A percentile compares a stretch with the other conserved stretches of the same genome.
Evolutionary conservation across 2,797 vertebrate species (phyloP).

Genomic region (Melanotaenia parkinsoni): DNA sequence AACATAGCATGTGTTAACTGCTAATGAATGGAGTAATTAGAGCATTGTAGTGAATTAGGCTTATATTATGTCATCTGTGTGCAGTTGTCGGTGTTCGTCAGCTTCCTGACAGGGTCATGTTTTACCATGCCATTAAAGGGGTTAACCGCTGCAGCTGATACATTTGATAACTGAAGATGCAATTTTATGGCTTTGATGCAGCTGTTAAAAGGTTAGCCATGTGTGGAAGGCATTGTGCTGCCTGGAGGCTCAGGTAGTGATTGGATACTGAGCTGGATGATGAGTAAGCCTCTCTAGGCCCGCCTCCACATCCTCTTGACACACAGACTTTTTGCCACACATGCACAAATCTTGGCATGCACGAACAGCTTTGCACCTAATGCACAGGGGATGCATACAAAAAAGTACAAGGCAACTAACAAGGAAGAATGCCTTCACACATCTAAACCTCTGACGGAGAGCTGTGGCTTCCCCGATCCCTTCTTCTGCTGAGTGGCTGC

Average conservation of each 20-base stretch:
- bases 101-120: conserved; percentile 30
- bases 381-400: conserved; percentile 26
- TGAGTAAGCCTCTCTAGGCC: conserved; percentile 76
- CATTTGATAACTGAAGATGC: conserved; percentile 27
- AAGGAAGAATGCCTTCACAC: conserved; percentile 30
- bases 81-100: conserved; percentile 55
- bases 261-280: conserved; percentile 63
- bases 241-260: conserved; percentile 61
- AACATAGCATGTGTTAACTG: conserved; percentile 68
- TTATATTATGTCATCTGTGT: conserved; percentile 72
- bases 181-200: conserved; percentile 32
- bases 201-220: conserved; percentile 55
- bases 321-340: conserved; percentile 34
- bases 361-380: conserved; percentile 41
- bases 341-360: conserved; percentile 44
- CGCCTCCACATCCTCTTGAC: conserved; percentile 83
- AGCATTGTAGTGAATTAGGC: conserved; percentile 73
- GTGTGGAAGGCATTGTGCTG: conserved; percentile 64
- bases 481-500: conserved; percentile 43
- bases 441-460: conserved; percentile 31
- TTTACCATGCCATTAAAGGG: conserved; percentile 9
- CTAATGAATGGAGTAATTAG: conserved; percentile 83
- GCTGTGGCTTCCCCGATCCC: conserved; percentile 10
- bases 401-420: conserved; percentile 40
- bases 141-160: conserved; percentile 23